phyloP scores from a whole-genome alignment of 2,113 vertebrate genomes.

The Balaeniceps rex region DNA sequence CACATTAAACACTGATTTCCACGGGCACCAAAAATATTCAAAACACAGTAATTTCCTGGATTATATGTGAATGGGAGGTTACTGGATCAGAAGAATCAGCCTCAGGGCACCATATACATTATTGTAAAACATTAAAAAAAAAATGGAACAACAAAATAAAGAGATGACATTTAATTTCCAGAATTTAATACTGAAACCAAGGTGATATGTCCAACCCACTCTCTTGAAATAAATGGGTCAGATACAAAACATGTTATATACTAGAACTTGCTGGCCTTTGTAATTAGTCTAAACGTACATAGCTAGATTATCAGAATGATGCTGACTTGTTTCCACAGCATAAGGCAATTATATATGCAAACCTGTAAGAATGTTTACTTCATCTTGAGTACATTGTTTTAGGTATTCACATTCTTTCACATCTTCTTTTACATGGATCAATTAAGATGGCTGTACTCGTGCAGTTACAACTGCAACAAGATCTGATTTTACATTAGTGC shows the following conservation, averaged over 20 bases:
- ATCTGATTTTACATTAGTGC: not conserved
- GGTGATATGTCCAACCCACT: not conserved
- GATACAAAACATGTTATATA: not conserved
- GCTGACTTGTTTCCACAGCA: not conserved
- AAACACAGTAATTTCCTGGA: not conserved
- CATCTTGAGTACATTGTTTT: not conserved
- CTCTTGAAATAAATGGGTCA: not conserved
- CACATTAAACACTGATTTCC: not conserved
- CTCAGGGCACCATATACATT: slow-evolving; percentile 24
- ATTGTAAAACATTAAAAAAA: not conserved
- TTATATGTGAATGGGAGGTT: not conserved
- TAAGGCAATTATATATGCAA: not conserved
- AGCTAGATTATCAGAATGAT: not conserved
- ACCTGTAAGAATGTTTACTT: not conserved
- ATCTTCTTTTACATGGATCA: not conserved
- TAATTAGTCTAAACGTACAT: not conserved
- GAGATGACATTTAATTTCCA: not conserved
- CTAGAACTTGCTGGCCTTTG: not conserved
- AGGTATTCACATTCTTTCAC: not conserved
- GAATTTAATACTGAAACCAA: not conserved
- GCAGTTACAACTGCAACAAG: not conserved
- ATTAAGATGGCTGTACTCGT: not conserved
- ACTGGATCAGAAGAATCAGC: slow-evolving; percentile 9
- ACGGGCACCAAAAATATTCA: not conserved
- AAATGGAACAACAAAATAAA: not conserved